Percentiles rank a stretch among this genome's conserved stretches.
Conservation (phyloP, 2,888 invertebrate species). For the Physocephala rufipes region DNA sequence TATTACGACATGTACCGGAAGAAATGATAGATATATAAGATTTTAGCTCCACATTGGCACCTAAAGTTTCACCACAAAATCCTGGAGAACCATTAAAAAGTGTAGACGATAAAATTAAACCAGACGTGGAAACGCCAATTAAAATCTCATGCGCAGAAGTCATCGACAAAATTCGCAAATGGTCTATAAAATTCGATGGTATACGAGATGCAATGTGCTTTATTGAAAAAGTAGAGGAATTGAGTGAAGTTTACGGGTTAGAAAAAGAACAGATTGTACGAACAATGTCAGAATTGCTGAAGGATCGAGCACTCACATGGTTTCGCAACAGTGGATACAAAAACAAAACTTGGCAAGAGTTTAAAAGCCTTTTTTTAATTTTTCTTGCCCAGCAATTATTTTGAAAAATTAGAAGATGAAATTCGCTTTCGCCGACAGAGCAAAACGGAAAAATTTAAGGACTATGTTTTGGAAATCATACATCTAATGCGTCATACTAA, state of each 20-base stretch:
- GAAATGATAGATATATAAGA: not conserved
- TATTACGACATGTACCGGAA: not conserved
- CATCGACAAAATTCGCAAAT: conserved; percentile 4
- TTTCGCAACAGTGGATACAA: not conserved
- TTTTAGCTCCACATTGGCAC: not conserved
- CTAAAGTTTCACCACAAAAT: not conserved
- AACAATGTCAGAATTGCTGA: conserved; percentile 14
- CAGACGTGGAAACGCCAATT: not conserved
- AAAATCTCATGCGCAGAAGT: not conserved
- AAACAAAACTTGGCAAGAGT: not conserved
- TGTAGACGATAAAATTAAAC: not conserved
- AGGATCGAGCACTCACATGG: conserved; percentile 10
- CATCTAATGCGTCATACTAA: conserved; percentile 1
- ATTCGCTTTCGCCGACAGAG: not conserved
- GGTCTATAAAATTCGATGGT: not conserved
- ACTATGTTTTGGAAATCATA: not conserved
- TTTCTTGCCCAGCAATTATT: not conserved
- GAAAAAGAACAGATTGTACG: not conserved
- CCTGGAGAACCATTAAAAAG: not conserved
- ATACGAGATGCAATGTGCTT: not conserved
- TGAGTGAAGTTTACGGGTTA: not conserved
- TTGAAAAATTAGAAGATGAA: not conserved
- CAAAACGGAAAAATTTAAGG: not conserved
- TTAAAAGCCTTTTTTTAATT: conserved; percentile 1
- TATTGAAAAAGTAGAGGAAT: not conserved